Conservation (phyloP, 2,888 invertebrate genomes). For the Chouioia cunea region DNA sequence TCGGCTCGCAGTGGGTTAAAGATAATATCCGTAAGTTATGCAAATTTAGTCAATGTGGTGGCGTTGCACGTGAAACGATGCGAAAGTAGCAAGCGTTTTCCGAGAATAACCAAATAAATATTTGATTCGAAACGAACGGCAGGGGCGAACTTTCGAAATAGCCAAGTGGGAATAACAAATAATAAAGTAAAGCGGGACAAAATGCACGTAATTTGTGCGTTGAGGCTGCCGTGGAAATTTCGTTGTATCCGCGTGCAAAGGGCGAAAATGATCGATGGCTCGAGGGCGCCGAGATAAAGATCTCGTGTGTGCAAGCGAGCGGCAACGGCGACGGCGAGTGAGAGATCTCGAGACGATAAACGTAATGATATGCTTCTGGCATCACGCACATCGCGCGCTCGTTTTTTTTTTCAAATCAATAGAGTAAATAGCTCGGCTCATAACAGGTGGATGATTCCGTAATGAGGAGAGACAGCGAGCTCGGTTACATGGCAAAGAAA, state of each 20-base stretch:
- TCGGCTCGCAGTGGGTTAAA: too few species aligned
- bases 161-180: slow-evolving; percentile 17
- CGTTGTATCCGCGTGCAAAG: slow-evolving; percentile 20
- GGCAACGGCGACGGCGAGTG: not conserved
- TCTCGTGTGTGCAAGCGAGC: slow-evolving; percentile 3
- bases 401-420: slow-evolving; percentile 51
- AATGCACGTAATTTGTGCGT: not conserved
- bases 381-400: not conserved
- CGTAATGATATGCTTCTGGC: slow-evolving; percentile 42
- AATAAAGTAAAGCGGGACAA: not conserved
- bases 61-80: too few species aligned
- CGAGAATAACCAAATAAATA: not conserved
- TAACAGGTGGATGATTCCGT: slow-evolving; percentile 13
- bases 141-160: not conserved
- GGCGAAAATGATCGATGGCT: slow-evolving; percentile 44
- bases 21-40: too few species aligned
- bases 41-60: too few species aligned
- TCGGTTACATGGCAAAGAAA: too few species aligned
- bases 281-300: slow-evolving; percentile 33
- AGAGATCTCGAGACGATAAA: slow-evolving; percentile 21
- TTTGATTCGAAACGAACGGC: not conserved
- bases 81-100: too few species aligned
- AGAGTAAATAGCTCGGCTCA: slow-evolving; percentile 51
- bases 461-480: too few species aligned
- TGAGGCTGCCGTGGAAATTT: not conserved